Conservation (phyloP, 1,140 invertebrate species). For the Micrasema minimum region DNA sequence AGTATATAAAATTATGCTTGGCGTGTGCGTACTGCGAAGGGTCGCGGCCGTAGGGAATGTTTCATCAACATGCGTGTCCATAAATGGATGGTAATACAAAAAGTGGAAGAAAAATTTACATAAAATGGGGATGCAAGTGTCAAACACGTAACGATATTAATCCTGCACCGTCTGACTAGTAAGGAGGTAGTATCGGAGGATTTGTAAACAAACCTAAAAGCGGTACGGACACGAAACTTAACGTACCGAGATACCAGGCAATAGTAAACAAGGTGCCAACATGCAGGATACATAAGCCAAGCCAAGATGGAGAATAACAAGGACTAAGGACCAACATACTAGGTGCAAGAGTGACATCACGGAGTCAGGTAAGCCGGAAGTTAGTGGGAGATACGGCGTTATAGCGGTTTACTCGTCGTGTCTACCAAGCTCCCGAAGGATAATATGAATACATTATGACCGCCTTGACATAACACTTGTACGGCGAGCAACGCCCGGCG, state of each 20-base stretch:
- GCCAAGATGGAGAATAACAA: too few species aligned
- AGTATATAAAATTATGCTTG: background rate
- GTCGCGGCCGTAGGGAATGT: background rate
- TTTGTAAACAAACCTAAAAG: too few species aligned
- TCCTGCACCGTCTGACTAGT: background rate
- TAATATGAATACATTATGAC: background rate
- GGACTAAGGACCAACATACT: background rate
- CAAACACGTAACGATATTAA: slow-evolving; percentile 4
- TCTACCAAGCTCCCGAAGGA: background rate
- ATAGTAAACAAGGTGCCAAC: too few species aligned
- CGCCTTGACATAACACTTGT: slow-evolving; percentile 7
- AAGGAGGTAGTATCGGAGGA: too few species aligned
- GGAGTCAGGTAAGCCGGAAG: slow-evolving; percentile 23
- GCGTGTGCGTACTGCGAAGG: too few species aligned
- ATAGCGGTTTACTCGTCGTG: background rate
- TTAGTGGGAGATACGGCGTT: slow-evolving; percentile 12
- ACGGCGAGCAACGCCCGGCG: background rate
- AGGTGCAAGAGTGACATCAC: background rate
- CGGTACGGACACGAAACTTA: too few species aligned
- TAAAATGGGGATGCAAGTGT: slow-evolving; percentile 6
- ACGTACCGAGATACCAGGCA: too few species aligned
- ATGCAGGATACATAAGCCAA: too few species aligned
- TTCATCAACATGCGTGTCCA: background rate
- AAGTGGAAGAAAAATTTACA: background rate
- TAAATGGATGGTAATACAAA: background rate